phyloP scores from a whole-genome alignment of 2,797 vertebrate genomes.

The Enteromius viviparus region DNA sequence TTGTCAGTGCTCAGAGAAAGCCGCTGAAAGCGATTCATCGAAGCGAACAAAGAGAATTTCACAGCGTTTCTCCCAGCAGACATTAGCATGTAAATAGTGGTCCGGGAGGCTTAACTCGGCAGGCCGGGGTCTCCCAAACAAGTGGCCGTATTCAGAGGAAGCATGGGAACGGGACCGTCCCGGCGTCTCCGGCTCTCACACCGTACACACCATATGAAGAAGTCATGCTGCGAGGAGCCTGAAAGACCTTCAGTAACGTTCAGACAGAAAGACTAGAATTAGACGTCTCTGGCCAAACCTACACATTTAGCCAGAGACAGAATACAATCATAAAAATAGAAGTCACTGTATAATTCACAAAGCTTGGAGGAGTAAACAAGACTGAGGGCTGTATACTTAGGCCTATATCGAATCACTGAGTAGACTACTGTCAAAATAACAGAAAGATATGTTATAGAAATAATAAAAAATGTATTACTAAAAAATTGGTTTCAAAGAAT shows the following conservation, averaged over 20 bases:
- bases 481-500: background rate
- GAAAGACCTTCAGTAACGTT: background rate
- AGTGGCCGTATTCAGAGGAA: slow-evolving; percentile 43
- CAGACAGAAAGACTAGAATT: background rate
- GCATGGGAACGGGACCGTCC: slow-evolving; percentile 62
- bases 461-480: background rate
- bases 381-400: background rate
- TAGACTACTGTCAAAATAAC: background rate
- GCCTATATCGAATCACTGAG: background rate
- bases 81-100: slow-evolving; percentile 77
- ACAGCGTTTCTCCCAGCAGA: slow-evolving; percentile 60
- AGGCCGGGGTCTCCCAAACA: slow-evolving; percentile 61
- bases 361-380: background rate
- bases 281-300: background rate
- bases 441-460: too few species aligned
- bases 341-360: background rate
- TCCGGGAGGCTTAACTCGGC: slow-evolving; percentile 63
- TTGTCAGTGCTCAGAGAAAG: slow-evolving; percentile 63
- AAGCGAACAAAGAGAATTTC: slow-evolving; percentile 76
- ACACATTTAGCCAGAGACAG: background rate
- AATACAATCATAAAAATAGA: background rate
- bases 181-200: background rate
- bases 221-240: background rate
- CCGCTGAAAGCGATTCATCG: slow-evolving; percentile 68
- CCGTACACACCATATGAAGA: background rate